Evolutionary conservation across 2,113 vertebrate species (phyloP), one percentile per base, ranked within the genome.

Genomic region (Gavia stellata): DNA sequence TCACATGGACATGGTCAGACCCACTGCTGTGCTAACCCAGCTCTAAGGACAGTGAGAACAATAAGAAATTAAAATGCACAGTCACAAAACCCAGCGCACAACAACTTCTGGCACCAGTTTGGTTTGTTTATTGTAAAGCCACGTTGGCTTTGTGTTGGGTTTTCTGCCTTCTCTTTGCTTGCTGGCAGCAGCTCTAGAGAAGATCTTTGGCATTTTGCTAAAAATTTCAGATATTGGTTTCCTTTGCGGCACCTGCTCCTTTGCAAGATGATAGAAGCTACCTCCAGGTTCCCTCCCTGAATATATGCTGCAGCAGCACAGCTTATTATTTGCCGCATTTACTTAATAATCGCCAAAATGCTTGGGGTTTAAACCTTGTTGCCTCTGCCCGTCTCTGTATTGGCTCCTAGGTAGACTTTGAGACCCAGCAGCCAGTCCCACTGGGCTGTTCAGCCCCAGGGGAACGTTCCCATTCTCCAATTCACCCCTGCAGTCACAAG

Each of bases 211-310:
- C 38, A 62, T 85, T 88, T 58, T n/a, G 78, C 79, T 96, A 3
- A 8, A 58, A 86, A 67, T 92, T 94, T 90, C 63, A 59, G 82
- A 70, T 80, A 92, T 52, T 83, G 75, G 71, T 86, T 96, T 93
- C 67, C 47, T 90, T 62, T 70, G 50, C 49, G 91, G 75, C 90
- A 83, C 85, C 85, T 92, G 91, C 89, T 92, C 77, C 68, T 92
- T 61, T 34, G 44, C 28, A 16, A 85, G 56, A 26, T 19, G 25
- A 52, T 0, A 49, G 86, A 61, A 70, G 59, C 45, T 44, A 67
- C 58, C 63, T 92, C 50, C 79, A 82, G 86, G 50, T 42, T 77
- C 53, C 21, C 92, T 84, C 55, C 68, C 38, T 44, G 8, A 55
- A 31, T 18, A n/a, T 0, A 33, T 8, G 21, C 40, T 49, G 28